Conservation (phyloP, 2,797 vertebrate genomes). For the Periparus ater region DNA sequence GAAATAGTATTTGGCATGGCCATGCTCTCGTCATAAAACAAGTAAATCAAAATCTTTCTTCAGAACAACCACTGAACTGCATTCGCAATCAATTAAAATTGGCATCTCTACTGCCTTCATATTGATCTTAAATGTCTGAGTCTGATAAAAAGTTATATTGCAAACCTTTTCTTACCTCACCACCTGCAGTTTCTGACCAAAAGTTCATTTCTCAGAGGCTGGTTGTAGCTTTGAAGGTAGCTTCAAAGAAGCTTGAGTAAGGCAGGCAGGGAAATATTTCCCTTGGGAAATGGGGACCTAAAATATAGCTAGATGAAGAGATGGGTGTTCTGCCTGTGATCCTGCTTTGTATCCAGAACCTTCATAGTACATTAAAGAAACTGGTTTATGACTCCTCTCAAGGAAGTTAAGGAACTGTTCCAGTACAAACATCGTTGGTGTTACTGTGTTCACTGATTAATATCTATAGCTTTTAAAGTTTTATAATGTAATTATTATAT, state of each 20-base stretch:
- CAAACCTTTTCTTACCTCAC: background rate
- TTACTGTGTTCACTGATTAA: background rate
- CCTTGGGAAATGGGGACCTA: background rate
- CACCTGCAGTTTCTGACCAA: background rate
- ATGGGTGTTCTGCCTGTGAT: background rate
- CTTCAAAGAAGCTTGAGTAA: background rate
- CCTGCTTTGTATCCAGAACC: background rate
- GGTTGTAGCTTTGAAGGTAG: background rate
- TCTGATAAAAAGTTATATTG: background rate
- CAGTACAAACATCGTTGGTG: background rate
- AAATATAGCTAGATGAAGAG: background rate
- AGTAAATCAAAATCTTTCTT: conserved; percentile 16
- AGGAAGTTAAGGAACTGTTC: background rate
- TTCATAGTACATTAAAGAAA: background rate
- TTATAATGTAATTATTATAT: background rate
- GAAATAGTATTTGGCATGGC: background rate
- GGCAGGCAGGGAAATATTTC: background rate
- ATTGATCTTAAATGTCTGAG: background rate
- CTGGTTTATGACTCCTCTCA: background rate
- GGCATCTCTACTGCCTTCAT: background rate
- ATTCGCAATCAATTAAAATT: background rate
- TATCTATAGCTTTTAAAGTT: background rate
- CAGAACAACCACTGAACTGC: background rate
- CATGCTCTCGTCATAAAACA: background rate
- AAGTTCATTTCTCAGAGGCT: background rate